Evolutionary conservation across 2,113 vertebrate genomes (phyloP).

Genomic region (Stomatorhinus ivindoensis): DNA sequence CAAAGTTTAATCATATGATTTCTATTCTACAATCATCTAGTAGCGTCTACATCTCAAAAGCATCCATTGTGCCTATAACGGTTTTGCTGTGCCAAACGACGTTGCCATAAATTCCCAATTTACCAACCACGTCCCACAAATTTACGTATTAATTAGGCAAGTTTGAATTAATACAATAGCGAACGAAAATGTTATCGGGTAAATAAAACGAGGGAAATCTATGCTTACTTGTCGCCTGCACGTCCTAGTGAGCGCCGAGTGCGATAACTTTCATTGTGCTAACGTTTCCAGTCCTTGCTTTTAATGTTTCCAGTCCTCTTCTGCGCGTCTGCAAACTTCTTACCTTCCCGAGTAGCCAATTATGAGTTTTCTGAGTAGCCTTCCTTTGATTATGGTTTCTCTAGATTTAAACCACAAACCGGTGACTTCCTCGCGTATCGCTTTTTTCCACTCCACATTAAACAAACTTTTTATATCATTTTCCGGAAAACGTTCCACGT

Average conservation of each 20-base stretch:
- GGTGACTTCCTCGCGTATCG: conserved; percentile 9
- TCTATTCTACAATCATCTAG: background rate
- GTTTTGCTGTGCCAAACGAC: background rate
- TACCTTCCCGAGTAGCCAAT: background rate
- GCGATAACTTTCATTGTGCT: conserved; percentile 8
- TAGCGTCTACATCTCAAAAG: background rate
- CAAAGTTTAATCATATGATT: background rate
- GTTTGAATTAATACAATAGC: background rate
- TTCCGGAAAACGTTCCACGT: background rate
- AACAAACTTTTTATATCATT: conserved; percentile 12
- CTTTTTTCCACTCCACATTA: conserved; percentile 9
- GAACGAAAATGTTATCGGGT: background rate
- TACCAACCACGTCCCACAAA: background rate
- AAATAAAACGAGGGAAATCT: background rate
- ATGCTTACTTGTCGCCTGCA: background rate
- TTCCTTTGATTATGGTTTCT: background rate
- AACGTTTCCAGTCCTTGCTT: background rate
- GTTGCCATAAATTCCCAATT: background rate
- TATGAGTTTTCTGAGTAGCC: no score
- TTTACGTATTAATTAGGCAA: background rate
- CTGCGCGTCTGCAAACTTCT: background rate
- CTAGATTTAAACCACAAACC: conserved; percentile 8
- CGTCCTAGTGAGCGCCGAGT: background rate
- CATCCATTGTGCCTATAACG: conserved; percentile 8
- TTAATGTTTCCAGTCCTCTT: background rate